Conservation (phyloP, 2,113 vertebrate species). For the Chamaetylas fuelleborni region DNA sequence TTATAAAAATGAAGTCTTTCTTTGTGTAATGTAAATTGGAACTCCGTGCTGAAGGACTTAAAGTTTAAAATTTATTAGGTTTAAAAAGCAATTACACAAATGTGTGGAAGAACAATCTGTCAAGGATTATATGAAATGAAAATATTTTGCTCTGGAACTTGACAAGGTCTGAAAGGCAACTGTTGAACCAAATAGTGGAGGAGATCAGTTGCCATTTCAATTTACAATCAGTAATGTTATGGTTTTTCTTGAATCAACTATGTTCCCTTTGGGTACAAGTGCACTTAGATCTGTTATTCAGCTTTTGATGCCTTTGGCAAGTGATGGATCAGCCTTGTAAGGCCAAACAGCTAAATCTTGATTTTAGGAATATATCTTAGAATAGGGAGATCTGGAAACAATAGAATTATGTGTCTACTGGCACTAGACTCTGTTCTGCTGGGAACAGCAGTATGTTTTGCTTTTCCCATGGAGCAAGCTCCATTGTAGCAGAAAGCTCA, state of each 20-base stretch:
- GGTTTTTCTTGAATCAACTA: neutral
- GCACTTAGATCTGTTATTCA: neutral
- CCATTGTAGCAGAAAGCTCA: neutral
- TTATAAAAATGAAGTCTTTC: neutral
- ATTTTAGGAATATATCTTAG: neutral
- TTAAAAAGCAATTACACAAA: neutral
- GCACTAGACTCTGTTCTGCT: neutral
- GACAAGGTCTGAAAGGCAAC: neutral
- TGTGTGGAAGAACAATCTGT: neutral
- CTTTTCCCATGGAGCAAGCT: neutral
- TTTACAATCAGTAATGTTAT: neutral
- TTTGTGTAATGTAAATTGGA: neutral
- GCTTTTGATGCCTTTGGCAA: neutral
- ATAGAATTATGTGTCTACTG: neutral
- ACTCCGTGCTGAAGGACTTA: neutral
- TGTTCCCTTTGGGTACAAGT: neutral
- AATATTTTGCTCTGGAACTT: neutral
- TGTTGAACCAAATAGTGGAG: neutral
- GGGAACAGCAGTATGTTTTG: neutral
- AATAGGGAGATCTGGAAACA: neutral
- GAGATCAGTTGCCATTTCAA: neutral
- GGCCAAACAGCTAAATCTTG: neutral
- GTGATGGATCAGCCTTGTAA: neutral
- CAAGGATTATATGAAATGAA: neutral
- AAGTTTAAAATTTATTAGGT: neutral